These are phyloP conservation scores for Polypterus senegalus DNA, from an alignment of 2,113 vertebrate genomes.

Conservation along the genomic window DNA sequence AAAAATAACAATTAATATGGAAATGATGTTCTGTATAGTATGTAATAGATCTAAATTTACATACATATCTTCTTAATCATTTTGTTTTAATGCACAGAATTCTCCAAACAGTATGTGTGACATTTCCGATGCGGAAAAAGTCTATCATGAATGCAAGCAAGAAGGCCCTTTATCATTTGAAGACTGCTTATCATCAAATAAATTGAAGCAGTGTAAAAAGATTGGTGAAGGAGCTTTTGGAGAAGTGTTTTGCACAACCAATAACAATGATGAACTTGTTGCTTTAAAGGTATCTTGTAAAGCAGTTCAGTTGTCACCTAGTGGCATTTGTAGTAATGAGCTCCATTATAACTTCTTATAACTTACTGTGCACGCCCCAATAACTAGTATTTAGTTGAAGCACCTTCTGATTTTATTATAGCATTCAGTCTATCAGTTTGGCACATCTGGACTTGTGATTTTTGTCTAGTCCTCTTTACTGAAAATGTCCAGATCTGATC, in stretches of 20 bases:
- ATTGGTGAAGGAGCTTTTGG: slow-evolving; percentile 93
- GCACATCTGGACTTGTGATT: too few species aligned
- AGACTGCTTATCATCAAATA: slow-evolving; percentile 48
- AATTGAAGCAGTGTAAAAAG: slow-evolving; percentile 62
- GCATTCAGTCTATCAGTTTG: too few species aligned
- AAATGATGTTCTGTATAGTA: neutral
- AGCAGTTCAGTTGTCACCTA: too few species aligned
- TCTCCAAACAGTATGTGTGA: slow-evolving; percentile 23
- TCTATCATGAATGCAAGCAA: slow-evolving; percentile 77
- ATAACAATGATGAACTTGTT: slow-evolving; percentile 40
- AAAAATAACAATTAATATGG: neutral
- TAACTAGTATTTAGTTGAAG: too few species aligned
- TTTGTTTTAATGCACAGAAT: slow-evolving; percentile 12
- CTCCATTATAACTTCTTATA: too few species aligned
- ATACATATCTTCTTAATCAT: neutral
- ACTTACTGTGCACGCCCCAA: too few species aligned
- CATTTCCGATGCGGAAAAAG: slow-evolving; percentile 70
- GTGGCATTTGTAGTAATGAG: too few species aligned
- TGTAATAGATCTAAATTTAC: too few species aligned
- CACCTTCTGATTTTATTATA: too few species aligned
- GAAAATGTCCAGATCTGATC: too few species aligned
- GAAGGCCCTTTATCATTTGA: slow-evolving; percentile 65
- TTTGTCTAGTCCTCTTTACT: too few species aligned
- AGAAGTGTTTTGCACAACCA: slow-evolving; percentile 69
- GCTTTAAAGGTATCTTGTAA: slow-evolving; percentile 66